Conservation (phyloP, 92 coral and sea anemone genomes). For the Actinernus sp. region DNA sequence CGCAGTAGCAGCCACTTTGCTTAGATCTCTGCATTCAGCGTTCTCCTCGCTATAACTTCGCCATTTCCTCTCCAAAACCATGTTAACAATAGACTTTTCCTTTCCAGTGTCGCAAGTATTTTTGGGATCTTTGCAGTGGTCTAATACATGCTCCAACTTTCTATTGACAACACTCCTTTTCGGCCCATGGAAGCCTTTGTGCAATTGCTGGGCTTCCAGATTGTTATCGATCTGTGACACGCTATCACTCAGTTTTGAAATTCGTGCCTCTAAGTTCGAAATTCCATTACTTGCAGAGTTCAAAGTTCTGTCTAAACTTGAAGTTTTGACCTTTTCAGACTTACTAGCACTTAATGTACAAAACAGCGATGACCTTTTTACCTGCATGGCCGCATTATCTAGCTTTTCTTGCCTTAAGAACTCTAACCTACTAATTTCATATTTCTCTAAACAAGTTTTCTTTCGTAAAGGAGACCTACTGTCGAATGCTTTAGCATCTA, state of each 20-base stretch:
- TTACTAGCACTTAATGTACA: no score
- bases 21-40: neutral
- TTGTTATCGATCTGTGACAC: neutral
- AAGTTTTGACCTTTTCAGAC: no score
- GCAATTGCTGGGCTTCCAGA: neutral
- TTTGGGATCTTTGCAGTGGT: neutral
- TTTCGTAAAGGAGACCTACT: constrained; percentile 69
- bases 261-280: constrained; percentile 20
- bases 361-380: no score
- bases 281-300: constrained; percentile 6
- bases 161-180: neutral
- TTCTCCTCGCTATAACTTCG: constrained; percentile 42
- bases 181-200: neutral
- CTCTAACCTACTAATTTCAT: constrained; percentile 9
- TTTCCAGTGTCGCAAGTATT: neutral
- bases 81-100: constrained; percentile 1
- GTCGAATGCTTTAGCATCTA: neutral
- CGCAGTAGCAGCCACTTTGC: neutral
- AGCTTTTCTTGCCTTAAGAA: no score
- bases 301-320: no score
- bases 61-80: constrained; percentile 21
- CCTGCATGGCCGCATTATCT: no score
- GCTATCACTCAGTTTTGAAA: constrained; percentile 1
- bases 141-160: neutral
- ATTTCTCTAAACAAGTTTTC: constrained; percentile 47